Evolutionary conservation across 2,113 vertebrate genomes (phyloP).

Genomic region (Paratilapia polleni): DNA sequence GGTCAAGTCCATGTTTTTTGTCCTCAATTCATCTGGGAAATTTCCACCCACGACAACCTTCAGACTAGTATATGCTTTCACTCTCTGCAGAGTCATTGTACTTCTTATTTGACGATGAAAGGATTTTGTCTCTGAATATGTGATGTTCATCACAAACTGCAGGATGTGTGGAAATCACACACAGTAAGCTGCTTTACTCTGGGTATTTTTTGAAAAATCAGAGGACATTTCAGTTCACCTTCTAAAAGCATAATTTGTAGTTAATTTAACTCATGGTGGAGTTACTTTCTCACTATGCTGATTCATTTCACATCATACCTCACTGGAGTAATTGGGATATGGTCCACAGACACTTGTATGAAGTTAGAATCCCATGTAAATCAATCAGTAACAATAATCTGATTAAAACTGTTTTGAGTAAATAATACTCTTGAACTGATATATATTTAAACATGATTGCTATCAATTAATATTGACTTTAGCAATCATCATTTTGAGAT

Average conservation of each 20-base stretch:
- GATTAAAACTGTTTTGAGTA: not conserved
- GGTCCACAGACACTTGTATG: not conserved
- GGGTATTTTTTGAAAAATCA: not conserved
- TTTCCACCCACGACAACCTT: constrained; percentile 20
- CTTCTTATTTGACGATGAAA: constrained; percentile 21
- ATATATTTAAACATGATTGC: not conserved
- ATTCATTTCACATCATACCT: constrained; percentile 2
- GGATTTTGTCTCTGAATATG: constrained; percentile 23
- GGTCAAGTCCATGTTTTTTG: constrained; percentile 43
- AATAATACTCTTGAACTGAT: not conserved
- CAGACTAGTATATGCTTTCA: constrained; percentile 30
- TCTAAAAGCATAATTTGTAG: not conserved
- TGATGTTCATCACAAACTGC: not conserved
- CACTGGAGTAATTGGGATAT: not conserved
- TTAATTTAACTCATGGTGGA: not conserved
- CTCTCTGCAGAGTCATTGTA: constrained; percentile 46
- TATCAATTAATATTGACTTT: constrained; percentile 1
- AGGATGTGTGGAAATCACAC: not conserved
- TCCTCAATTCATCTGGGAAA: constrained; percentile 53
- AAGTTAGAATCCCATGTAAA: not conserved
- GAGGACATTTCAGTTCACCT: not conserved
- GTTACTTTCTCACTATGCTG: not conserved
- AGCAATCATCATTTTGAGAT: not conserved
- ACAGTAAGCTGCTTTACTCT: not conserved
- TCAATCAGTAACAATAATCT: not conserved